A percentile compares a stretch with the other conserved stretches of the same genome.
These are phyloP conservation scores for Indicator indicator DNA, from an alignment of 2,113 vertebrate species.

Conservation along the genomic window DNA sequence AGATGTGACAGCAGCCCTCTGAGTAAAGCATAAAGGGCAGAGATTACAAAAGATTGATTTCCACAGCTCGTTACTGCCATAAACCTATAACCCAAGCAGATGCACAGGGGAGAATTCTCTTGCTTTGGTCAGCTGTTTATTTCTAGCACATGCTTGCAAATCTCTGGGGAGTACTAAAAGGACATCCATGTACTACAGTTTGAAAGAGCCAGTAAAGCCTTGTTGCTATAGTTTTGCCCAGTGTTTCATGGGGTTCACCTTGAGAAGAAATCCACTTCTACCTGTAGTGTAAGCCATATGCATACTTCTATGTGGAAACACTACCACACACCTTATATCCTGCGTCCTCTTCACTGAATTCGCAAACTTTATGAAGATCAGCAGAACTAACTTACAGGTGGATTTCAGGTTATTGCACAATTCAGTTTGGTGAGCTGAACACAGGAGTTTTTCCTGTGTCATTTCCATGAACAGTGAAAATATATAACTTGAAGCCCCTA, in stretches of 20 bases:
- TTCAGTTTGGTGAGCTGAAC: not conserved
- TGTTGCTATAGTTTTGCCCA: not conserved
- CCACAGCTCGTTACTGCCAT: conserved; percentile 57
- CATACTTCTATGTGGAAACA: not conserved
- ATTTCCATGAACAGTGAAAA: not conserved
- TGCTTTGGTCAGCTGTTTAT: conserved; percentile 59
- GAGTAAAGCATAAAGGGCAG: conserved; percentile 66
- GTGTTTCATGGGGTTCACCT: not conserved
- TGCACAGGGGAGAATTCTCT: conserved; percentile 41
- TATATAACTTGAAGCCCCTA: not conserved
- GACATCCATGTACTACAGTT: not conserved
- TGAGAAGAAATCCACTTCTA: not conserved
- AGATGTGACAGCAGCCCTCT: conserved; percentile 46
- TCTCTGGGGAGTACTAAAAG: conserved; percentile 22
- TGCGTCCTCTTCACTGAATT: not conserved
- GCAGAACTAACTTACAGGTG: not conserved
- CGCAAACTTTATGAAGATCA: not conserved
- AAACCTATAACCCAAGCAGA: conserved; percentile 63
- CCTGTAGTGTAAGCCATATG: not conserved
- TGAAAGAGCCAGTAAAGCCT: not conserved
- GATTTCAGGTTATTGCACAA: not conserved
- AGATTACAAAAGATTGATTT: conserved; percentile 76
- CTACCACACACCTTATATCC: not conserved
- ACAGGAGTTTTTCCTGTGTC: not conserved
- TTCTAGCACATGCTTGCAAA: conserved; percentile 38